A percentile compares a stretch with the other conserved stretches of the same genome.
These are phyloP conservation scores for Drosophila pseudotakahashii DNA, from an alignment of 2,888 invertebrate species.

Conservation along the genomic window DNA sequence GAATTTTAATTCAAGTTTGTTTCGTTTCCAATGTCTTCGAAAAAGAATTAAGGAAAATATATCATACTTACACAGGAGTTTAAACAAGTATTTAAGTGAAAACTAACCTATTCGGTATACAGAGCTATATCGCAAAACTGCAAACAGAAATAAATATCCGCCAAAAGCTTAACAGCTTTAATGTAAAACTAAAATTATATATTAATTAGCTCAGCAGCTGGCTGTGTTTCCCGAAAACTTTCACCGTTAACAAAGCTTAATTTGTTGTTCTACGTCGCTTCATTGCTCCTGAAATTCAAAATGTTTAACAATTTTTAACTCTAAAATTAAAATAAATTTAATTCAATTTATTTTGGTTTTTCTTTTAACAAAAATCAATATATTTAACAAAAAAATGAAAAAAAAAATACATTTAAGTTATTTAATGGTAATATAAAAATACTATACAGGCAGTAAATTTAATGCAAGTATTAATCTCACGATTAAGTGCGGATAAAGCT, in stretches of 20 bases:
- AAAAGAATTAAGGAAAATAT: not conserved
- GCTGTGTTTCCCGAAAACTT: slow-evolving; percentile 14
- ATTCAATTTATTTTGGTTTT: not conserved
- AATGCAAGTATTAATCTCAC: slow-evolving; percentile 36
- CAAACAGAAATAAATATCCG: slow-evolving; percentile 7
- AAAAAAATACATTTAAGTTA: slow-evolving; percentile 6
- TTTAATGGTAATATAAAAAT: slow-evolving; percentile 1
- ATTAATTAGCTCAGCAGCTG: slow-evolving; percentile 18
- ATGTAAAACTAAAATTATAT: slow-evolving; percentile 21
- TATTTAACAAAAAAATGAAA: slow-evolving; percentile 11
- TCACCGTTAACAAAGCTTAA: not conserved
- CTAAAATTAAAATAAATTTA: slow-evolving; percentile 11
- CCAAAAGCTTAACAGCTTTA: slow-evolving; percentile 53
- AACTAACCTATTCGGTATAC: not conserved
- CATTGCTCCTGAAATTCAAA: slow-evolving; percentile 11
- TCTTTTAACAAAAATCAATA: slow-evolving; percentile 38
- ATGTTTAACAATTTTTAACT: slow-evolving; percentile 1
- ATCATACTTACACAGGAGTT: not conserved
- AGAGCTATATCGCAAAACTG: slow-evolving; percentile 1
- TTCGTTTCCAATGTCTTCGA: not conserved
- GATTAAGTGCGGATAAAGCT: slow-evolving; percentile 35
- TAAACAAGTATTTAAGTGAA: not conserved
- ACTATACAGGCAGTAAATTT: slow-evolving; percentile 4
- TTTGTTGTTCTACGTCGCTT: slow-evolving; percentile 6
- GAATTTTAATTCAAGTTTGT: not conserved